Evolutionary conservation across 2,113 vertebrate genomes (phyloP), one percentile per base, ranked within the genome.

Genomic region (Lampris incognitus): DNA sequence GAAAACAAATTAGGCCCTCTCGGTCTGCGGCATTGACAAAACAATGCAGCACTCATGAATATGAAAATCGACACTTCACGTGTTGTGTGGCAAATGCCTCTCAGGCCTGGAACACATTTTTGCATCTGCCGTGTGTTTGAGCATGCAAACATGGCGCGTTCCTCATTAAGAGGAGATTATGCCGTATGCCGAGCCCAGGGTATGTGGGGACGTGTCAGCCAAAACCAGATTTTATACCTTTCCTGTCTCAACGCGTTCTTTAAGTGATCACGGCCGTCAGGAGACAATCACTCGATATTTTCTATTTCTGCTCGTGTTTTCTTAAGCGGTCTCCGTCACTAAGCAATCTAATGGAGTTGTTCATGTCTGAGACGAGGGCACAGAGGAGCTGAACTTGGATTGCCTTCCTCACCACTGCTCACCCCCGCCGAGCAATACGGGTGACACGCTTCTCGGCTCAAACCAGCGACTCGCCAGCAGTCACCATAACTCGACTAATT

Each of bases 1-100:
- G 77, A 79, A 87, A 87, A 76, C 67, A 88, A 87, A 89, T 89
- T 46, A 88, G 83, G 52, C 57, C 65, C 61, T 70, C 74, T 83
- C 57, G 52, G 67, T 82, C 37, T 58, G 67, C 66, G 38, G 73
- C 65, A 73, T 64, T 77, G 76, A 79, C 78, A 85, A 24, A 79
- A 87, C 84, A 82, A 79, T 77, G 62, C 1, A 49, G 9, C 1
- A 36, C 68, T 88, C 74, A 83, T 83, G 74, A 86, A 89, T 87
- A 79, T 74, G 60, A 81, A 84, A 89, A 84, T 74, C 48, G 57
- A 39, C 55, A 42, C 39, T 78, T 61, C 39, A 38, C 2, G 36
- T 46, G 5, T 4, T 50, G 39, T 57, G 46, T 60, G 52, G 75
- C 50, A 70, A 72, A 64, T 46, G 11, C 9, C 9, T 71, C 44